Percentiles rank a stretch among this genome's conserved stretches.
These are phyloP conservation scores for Clamator glandarius DNA, from an alignment of 2,797 vertebrate genomes.

Conservation along the genomic window DNA sequence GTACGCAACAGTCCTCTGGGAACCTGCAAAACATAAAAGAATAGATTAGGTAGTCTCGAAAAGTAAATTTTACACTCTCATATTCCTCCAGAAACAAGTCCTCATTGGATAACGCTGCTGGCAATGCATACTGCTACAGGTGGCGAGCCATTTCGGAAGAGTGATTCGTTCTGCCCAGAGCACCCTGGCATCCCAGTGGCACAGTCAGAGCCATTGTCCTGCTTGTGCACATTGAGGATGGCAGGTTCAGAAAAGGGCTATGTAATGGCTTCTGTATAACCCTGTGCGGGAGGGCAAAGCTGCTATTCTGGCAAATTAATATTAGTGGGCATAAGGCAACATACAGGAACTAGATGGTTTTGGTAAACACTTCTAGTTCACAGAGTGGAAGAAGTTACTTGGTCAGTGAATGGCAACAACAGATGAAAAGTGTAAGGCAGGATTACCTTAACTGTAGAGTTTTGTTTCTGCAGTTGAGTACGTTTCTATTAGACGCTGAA, in stretches of 20 bases:
- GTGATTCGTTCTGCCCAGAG: background rate
- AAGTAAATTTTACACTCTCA: background rate
- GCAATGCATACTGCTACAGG: background rate
- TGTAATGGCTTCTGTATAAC: background rate
- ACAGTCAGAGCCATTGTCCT: background rate
- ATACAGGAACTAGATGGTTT: background rate
- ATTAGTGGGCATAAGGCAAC: background rate
- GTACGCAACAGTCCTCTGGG: background rate
- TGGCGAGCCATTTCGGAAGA: background rate
- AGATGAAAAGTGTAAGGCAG: background rate
- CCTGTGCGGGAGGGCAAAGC: rapidly evolving
- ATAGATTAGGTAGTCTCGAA: background rate
- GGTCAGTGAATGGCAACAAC: background rate
- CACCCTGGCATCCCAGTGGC: background rate
- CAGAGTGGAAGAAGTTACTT: background rate
- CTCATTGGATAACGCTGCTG: background rate
- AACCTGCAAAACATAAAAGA: background rate
- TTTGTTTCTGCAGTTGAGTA: background rate
- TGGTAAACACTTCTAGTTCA: background rate
- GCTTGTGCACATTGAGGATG: background rate
- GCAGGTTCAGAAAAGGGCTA: background rate
- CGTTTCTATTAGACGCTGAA: background rate
- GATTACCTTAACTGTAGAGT: background rate
- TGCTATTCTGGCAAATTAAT: background rate
- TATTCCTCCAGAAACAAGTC: background rate